Percentiles rank a stretch among this genome's conserved stretches.
Evolutionary conservation across 2,797 vertebrate species (phyloP).

Genomic region (Adrianichthys oophorus): DNA sequence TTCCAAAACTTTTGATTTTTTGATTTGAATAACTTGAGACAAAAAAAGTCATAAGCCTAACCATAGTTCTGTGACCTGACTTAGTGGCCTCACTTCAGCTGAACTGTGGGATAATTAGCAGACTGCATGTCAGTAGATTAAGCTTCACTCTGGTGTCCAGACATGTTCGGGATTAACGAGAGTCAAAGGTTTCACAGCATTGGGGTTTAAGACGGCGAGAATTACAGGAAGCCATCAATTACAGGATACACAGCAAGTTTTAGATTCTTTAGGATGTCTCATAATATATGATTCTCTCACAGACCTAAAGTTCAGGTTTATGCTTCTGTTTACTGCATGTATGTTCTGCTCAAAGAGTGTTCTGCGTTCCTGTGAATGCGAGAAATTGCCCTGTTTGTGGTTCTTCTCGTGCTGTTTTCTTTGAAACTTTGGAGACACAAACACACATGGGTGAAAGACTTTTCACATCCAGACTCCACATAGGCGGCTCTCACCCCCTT

Average conservation of each 20-base stretch:
- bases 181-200: conserved; percentile 3
- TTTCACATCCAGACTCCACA: conserved; percentile 8
- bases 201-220: conserved; percentile 1
- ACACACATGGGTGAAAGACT: conserved; percentile 3
- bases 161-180: conserved; percentile 24
- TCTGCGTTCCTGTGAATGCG: background rate
- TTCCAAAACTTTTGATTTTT: too few species aligned
- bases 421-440: background rate
- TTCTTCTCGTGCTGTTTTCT: background rate
- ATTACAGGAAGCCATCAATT: background rate
- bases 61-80: conserved; percentile 10
- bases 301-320: background rate
- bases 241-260: background rate
- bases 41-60: background rate
- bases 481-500: conserved; percentile 5
- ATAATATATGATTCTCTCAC: background rate
- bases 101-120: conserved; percentile 31
- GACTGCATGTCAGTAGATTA: conserved; percentile 21
- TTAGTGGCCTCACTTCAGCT: conserved; percentile 15
- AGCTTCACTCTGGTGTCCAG: background rate
- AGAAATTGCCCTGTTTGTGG: background rate
- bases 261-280: background rate
- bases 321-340: background rate
- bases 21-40: too few species aligned
- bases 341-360: background rate